Conservation (phyloP, 2,888 invertebrate species). For the Phaedon cochleariae region DNA sequence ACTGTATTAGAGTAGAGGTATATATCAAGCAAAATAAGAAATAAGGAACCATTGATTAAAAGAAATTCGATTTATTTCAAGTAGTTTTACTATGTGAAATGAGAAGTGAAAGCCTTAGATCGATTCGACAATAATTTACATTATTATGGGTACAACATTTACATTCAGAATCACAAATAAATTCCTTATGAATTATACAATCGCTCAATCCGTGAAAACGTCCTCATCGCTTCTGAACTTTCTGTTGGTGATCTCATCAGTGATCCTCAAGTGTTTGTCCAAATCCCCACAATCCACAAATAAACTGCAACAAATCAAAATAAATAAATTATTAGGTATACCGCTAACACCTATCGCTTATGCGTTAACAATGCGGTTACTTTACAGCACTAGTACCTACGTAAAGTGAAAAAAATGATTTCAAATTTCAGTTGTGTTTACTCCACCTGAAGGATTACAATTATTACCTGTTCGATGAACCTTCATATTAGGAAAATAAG, state of each 20-base stretch:
- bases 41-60: not conserved
- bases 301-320: conserved; percentile 43
- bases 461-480: no score
- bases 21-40: no score
- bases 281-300: conserved; percentile 49
- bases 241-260: conserved; percentile 32
- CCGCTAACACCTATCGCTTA: no score
- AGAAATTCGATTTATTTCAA: not conserved
- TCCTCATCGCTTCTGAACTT: conserved; percentile 35
- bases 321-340: not conserved
- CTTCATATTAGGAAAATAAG: no score
- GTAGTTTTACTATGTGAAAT: conserved; percentile 1
- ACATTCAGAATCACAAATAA: conserved; percentile 38
- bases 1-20: no score
- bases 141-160: conserved; percentile 45
- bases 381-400: no score
- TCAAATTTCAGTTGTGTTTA: no score
- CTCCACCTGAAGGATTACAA: no score
- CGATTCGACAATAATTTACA: conserved; percentile 30
- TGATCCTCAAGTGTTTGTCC: conserved; percentile 45
- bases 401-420: no score
- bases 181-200: conserved; percentile 19
- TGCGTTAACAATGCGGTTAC: no score
- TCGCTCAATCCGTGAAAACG: conserved; percentile 33
- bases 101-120: conserved; percentile 7